Conservation (phyloP, 2,797 vertebrate species). For the Notoglanidium macrostoma region DNA sequence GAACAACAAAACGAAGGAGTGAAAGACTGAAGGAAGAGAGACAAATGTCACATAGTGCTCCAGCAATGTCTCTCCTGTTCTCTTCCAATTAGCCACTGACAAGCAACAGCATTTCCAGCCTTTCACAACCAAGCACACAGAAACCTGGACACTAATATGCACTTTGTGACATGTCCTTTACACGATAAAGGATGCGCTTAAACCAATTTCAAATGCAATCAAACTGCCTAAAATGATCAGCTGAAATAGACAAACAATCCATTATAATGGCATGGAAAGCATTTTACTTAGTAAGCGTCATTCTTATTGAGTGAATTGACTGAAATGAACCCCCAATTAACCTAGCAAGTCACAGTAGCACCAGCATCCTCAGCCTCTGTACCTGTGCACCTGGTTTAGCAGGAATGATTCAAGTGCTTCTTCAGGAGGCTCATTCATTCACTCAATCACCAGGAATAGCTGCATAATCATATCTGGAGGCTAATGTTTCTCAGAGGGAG, state of each 20-base stretch:
- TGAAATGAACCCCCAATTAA: constrained; percentile 14
- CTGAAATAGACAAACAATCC: neutral
- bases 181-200: neutral
- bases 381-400: constrained; percentile 24
- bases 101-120: constrained; percentile 9
- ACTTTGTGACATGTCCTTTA: neutral
- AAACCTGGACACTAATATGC: neutral
- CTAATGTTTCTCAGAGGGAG: constrained; percentile 30
- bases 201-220: constrained; percentile 26
- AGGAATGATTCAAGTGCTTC: constrained; percentile 30
- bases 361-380: neutral
- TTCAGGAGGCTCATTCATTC: constrained; percentile 26
- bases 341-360: neutral
- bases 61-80: constrained; percentile 7
- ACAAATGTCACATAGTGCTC: constrained; percentile 11
- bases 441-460: constrained; percentile 26
- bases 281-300: constrained; percentile 1
- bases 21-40: constrained; percentile 23
- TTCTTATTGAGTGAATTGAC: neutral
- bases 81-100: constrained; percentile 34
- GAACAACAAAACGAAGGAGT: neutral
- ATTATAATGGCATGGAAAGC: neutral
- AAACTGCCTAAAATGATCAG: neutral
- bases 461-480: constrained; percentile 30
- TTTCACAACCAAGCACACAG: constrained; percentile 1